Percentiles rank a stretch among this genome's conserved stretches.
Conservation (phyloP, 2,113 vertebrate genomes). For the Climacteris rufus region DNA sequence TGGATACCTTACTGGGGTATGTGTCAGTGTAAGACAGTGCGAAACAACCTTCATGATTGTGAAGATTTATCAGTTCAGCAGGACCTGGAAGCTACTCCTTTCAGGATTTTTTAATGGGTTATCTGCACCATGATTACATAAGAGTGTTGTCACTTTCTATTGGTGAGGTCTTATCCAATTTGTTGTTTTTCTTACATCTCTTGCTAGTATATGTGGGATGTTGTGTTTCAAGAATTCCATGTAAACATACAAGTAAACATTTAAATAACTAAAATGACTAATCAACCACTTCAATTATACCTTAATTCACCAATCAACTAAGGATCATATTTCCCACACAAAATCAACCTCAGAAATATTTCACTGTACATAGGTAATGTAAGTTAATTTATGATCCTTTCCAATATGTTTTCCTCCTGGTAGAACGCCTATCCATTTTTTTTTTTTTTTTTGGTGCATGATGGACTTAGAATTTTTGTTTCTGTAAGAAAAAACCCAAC, state of each 20-base stretch:
- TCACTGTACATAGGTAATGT: neutral
- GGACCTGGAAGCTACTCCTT: neutral
- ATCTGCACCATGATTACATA: neutral
- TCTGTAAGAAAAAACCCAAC: neutral
- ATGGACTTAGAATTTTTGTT: neutral
- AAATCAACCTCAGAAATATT: neutral
- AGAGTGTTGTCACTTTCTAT: neutral
- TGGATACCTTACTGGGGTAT: neutral
- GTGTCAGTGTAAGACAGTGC: neutral
- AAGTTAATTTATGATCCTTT: neutral
- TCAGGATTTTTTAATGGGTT: neutral
- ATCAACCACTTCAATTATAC: neutral
- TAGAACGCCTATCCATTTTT: neutral
- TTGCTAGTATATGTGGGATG: neutral
- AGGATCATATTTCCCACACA: neutral
- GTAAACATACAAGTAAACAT: neutral
- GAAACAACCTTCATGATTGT: fast-evolving
- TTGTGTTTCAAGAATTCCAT: neutral
- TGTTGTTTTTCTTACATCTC: neutral
- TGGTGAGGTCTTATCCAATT: neutral
- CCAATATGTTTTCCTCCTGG: neutral
- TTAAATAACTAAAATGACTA: neutral
- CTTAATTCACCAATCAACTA: neutral
- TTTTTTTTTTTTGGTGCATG: neutral
- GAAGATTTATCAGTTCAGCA: neutral